Conservation (phyloP, 2,113 vertebrate species). For the Cranoglanis bouderius region DNA sequence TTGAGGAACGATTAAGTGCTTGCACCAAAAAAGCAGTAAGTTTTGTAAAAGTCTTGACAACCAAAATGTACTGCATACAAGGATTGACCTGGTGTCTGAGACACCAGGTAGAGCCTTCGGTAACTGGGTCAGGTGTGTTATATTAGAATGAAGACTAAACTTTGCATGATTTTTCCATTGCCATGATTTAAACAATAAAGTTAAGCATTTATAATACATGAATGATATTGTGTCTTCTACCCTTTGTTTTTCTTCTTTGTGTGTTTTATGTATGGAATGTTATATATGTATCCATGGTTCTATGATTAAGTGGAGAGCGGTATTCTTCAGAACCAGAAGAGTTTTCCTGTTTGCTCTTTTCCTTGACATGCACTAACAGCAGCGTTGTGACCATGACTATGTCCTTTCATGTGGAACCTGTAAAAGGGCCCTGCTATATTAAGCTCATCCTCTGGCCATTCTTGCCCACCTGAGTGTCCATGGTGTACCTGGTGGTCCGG, state of each 20-base stretch:
- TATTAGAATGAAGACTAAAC: neutral
- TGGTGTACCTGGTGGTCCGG: neutral
- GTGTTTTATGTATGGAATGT: neutral
- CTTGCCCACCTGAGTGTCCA: neutral
- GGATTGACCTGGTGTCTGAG: neutral
- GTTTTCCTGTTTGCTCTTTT: neutral
- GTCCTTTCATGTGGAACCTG: neutral
- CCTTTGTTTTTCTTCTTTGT: neutral
- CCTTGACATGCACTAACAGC: neutral
- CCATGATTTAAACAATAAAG: neutral
- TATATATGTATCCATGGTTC: neutral
- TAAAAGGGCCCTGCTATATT: neutral
- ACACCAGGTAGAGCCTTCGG: neutral
- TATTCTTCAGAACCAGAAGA: neutral
- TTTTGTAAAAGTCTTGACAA: neutral
- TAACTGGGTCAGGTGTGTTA: no score
- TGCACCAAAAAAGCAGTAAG: neutral
- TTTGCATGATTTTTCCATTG: neutral
- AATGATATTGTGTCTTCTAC: neutral
- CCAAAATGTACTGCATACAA: neutral
- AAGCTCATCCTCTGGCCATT: neutral
- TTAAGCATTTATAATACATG: neutral
- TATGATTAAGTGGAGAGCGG: neutral
- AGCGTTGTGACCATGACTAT: neutral
- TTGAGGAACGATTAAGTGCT: no score